phyloP scores from a whole-genome alignment of 1,140 invertebrate species.

The Medauroidea extradentata region DNA sequence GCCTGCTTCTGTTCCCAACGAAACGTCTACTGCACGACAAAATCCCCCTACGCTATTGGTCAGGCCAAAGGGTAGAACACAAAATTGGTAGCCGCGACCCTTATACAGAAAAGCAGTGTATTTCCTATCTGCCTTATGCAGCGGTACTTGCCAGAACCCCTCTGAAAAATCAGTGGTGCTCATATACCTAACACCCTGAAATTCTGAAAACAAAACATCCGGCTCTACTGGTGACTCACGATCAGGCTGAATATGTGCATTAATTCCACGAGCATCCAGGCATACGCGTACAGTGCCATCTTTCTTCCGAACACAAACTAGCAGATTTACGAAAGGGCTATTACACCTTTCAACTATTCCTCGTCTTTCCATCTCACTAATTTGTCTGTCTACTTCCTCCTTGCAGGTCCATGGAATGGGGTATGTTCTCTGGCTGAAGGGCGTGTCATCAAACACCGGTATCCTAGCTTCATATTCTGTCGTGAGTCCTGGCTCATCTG shows the following conservation, averaged over 20 bases:
- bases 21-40: neutral
- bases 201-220: too few species aligned
- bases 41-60: slow-evolving; percentile 15
- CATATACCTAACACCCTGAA: too few species aligned
- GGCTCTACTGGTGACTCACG: slow-evolving; percentile 22
- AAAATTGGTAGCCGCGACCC: slow-evolving; percentile 30
- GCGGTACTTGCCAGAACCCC: slow-evolving; percentile 37
- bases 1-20: slow-evolving; percentile 1
- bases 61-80: slow-evolving; percentile 35
- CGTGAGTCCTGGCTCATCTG: too few species aligned
- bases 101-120: slow-evolving; percentile 37
- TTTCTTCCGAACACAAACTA: slow-evolving; percentile 29
- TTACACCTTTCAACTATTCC: slow-evolving; percentile 24
- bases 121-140: slow-evolving; percentile 26
- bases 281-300: slow-evolving; percentile 31
- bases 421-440: too few species aligned
- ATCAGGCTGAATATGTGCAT: slow-evolving; percentile 30
- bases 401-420: slow-evolving; percentile 22
- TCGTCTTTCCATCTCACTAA: slow-evolving; percentile 20
- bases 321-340: slow-evolving; percentile 35
- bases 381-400: slow-evolving; percentile 12
- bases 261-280: slow-evolving; percentile 35
- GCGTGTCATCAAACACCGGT: too few species aligned
- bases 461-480: too few species aligned
- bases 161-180: too few species aligned